A percentile compares a stretch with the other conserved stretches of the same genome.
phyloP scores from a whole-genome alignment of 1,140 invertebrate genomes.

The Leptinotarsa defecta region DNA sequence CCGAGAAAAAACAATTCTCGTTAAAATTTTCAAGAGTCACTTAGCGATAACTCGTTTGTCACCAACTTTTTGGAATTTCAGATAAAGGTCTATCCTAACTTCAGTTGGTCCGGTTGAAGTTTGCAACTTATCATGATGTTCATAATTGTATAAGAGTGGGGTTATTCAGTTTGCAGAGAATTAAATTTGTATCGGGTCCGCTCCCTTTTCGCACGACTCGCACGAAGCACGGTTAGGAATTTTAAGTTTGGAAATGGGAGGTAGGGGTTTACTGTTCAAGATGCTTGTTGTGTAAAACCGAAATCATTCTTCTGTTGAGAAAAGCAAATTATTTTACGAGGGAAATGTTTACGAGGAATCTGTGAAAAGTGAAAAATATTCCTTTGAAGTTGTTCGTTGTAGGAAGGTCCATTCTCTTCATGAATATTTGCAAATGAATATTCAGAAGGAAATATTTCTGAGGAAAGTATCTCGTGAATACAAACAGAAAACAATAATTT shows the following conservation, averaged over 20 bases:
- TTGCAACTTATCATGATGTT: not conserved
- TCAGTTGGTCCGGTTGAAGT: not conserved
- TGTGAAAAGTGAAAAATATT: not conserved
- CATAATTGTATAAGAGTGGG: not conserved
- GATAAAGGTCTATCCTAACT: not conserved
- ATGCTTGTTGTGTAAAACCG: not conserved
- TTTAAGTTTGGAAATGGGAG: no score
- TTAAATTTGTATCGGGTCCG: conserved; percentile 4
- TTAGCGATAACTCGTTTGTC: no score
- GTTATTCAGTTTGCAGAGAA: not conserved
- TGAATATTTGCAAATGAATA: no score
- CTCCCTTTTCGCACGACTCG: not conserved
- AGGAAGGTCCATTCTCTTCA: not conserved
- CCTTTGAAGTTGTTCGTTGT: not conserved
- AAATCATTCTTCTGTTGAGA: not conserved
- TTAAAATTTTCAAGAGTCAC: no score
- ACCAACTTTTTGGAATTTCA: not conserved
- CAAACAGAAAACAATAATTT: no score
- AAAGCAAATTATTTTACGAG: not conserved
- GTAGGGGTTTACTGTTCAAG: not conserved
- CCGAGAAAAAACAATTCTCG: no score
- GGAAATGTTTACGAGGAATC: not conserved
- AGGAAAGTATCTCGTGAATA: no score
- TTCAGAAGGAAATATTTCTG: no score
- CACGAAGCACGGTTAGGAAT: no score